phyloP scores from a whole-genome alignment of 2,888 invertebrate genomes.

The Amaurobius ferox region DNA sequence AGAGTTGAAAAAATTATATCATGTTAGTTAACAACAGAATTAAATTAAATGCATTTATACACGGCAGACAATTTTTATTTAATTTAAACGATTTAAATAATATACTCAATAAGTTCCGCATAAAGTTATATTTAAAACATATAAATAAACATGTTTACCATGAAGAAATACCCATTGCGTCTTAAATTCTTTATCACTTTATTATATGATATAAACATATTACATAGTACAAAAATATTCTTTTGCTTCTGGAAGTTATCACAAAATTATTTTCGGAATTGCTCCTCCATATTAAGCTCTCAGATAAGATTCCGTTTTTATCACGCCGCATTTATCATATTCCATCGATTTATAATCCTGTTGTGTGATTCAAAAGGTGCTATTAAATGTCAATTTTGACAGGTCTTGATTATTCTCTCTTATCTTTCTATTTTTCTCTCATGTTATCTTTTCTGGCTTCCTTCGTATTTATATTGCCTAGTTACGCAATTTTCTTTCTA shows the following conservation, averaged over 20 bases:
- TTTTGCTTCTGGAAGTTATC: background rate
- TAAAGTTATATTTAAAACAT: too few species aligned
- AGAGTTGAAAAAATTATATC: too few species aligned
- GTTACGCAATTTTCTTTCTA: too few species aligned
- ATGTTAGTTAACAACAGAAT: too few species aligned
- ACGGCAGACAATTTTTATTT: too few species aligned
- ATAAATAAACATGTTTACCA: background rate
- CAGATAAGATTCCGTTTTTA: background rate
- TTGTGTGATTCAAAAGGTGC: slow-evolving; percentile 19
- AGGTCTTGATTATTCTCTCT: background rate
- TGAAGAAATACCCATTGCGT: background rate
- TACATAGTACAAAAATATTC: background rate
- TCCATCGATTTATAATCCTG: slow-evolving; percentile 19
- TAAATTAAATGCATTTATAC: too few species aligned
- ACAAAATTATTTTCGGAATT: background rate
- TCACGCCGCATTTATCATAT: background rate
- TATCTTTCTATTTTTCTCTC: background rate
- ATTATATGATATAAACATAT: background rate
- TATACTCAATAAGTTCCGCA: too few species aligned
- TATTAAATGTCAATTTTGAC: slow-evolving; percentile 32
- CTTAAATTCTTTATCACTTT: background rate
- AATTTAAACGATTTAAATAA: too few species aligned
- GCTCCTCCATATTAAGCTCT: background rate
- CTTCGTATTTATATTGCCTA: too few species aligned
- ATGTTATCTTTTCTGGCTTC: background rate